phyloP scores from a whole-genome alignment of 2,888 invertebrate species.

The Caenorhabditis sp. region DNA sequence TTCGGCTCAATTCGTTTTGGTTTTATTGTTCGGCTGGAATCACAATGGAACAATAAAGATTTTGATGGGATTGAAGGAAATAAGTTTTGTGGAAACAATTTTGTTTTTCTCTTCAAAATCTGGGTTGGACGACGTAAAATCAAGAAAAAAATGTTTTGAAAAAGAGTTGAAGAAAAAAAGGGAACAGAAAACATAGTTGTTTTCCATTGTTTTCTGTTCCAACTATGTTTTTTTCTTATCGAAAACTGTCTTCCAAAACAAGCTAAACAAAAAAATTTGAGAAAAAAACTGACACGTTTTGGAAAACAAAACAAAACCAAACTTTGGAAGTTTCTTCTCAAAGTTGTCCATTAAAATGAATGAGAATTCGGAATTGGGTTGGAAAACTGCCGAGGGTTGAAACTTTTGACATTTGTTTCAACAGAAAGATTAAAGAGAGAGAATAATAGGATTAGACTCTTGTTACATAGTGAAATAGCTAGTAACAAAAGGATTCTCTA shows the following conservation, averaged over 20 bases:
- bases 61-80: background rate
- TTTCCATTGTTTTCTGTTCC: conserved; percentile 12
- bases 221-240: background rate
- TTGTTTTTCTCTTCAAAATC: too few relatives aligned
- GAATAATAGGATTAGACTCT: conserved; percentile 20
- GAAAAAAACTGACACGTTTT: conserved; percentile 28
- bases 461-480: too few relatives aligned
- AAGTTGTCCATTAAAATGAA: conserved; percentile 47
- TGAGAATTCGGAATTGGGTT: conserved; percentile 48
- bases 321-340: background rate
- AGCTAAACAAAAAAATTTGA: too few relatives aligned
- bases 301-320: conserved; percentile 17
- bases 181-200: background rate
- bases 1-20: conserved; percentile 10
- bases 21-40: background rate
- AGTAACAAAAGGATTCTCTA: background rate
- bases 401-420: background rate
- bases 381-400: background rate
- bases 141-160: too few relatives aligned
- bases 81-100: background rate
- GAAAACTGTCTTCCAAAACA: background rate
- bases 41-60: background rate
- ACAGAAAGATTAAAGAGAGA: background rate
- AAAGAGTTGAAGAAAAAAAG: conserved; percentile 1
- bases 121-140: too few relatives aligned